Conservation (phyloP, 2,797 vertebrate species). For the Danio kyathit region DNA sequence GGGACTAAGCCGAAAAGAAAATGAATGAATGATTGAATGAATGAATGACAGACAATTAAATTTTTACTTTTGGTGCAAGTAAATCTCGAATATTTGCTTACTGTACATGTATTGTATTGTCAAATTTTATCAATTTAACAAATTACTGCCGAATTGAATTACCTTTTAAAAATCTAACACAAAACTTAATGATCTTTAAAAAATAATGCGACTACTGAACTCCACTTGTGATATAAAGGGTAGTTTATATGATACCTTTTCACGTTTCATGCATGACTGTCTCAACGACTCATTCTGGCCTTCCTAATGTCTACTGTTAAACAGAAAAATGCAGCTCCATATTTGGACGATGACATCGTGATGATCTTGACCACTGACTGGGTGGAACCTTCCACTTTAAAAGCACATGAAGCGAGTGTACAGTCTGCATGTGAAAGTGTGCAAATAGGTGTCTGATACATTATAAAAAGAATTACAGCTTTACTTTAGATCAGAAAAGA, state of each 20-base stretch:
- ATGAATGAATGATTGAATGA: no score
- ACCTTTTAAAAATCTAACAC: no score
- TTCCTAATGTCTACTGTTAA: conserved; percentile 31
- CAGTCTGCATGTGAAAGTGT: not conserved
- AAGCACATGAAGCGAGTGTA: not conserved
- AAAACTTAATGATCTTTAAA: no score
- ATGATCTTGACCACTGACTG: conserved; percentile 1
- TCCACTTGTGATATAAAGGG: not conserved
- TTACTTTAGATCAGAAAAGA: not conserved
- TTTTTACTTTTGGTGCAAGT: no score
- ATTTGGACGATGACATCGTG: conserved; percentile 52
- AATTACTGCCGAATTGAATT: no score
- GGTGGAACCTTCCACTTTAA: not conserved
- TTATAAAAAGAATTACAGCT: not conserved
- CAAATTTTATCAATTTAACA: no score
- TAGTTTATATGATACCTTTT: conserved; percentile 23
- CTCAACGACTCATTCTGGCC: conserved; percentile 14
- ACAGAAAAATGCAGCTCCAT: conserved; percentile 46
- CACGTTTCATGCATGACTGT: conserved; percentile 13
- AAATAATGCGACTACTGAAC: not conserved
- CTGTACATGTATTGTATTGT: no score
- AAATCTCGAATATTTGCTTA: no score
- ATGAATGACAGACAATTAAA: no score
- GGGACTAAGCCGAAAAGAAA: no score
- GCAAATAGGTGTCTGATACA: not conserved